Base-by-base conservation (phyloP, 2,113 vertebrate genomes). In the Stigmatopora nigra region DNA sequence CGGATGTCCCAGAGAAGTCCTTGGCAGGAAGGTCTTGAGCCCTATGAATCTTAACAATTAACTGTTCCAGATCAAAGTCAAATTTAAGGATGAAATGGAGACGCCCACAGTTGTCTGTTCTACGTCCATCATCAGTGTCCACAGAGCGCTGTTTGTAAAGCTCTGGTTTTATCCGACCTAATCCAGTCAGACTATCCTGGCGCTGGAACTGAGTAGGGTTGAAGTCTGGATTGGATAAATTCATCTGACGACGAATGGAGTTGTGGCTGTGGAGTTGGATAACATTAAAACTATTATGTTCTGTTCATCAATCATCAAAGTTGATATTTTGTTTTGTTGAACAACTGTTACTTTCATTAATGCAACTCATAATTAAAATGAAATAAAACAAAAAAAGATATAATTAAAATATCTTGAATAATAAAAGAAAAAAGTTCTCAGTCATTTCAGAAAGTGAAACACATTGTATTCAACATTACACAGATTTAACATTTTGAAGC, bases 1-100 rank as follows among this genome's bases (percentile, higher is more conserved):
- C 97, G 7, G 97, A 99, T 9, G 95, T 98, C 62, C 97, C 97
- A 61, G 95, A 95, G 86, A 98, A 99, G 90, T 98, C 97, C 90
- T 99, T 99, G 48, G 95, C 95, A 0, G 97, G 96, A 73, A 99
- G 88, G 77, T 96, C 94, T 82, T 94, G 89, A 63, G 96, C 96
- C 86, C 92, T 94, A 88, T 98, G 95, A 79, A 99, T 96, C 87
- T 98, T 98, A 80, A 99, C 95, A 0, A 98, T 95, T 75, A 99
- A 92, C 88, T 99, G 96, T 81, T 99, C 97, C 72, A 98, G 84
- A 77, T 98, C 95, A 68, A 95, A 98, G 79, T 99, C 97, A 20
- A 96, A 98, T 82, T 98, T 98, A 65, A 99, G 84, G 77, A 98
- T 90, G 41, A 99, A 96, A 81, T 94, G 91, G 69, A 99, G 91